phyloP scores from a whole-genome alignment of 2,113 vertebrate genomes.

The Fregetta grallaria region DNA sequence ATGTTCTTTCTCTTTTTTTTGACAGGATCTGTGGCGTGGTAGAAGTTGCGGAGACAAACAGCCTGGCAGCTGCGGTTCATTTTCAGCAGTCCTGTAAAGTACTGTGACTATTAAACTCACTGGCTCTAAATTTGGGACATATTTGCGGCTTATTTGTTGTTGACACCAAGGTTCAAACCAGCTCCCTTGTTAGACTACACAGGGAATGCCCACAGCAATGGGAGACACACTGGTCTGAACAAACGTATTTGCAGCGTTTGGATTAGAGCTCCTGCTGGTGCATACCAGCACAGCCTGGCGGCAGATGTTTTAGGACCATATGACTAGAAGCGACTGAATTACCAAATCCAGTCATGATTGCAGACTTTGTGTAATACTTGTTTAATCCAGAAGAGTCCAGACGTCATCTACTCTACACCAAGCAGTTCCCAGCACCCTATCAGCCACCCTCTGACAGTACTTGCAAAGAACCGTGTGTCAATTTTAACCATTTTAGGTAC shows the following conservation, averaged over 20 bases:
- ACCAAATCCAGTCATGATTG: not conserved
- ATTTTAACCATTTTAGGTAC: not conserved
- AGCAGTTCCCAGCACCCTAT: not conserved
- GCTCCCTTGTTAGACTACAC: not conserved
- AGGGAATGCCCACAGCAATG: not conserved
- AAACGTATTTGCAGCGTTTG: fast-evolving
- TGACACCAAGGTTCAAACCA: not conserved
- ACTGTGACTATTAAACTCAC: not conserved
- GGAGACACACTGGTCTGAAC: not conserved
- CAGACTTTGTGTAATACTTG: not conserved
- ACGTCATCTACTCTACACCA: not conserved
- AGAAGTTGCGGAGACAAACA: not conserved
- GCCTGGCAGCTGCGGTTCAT: not conserved
- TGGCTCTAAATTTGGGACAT: not conserved
- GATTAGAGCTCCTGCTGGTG: not conserved
- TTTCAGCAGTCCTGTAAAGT: not conserved
- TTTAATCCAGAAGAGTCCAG: not conserved
- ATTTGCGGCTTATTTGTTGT: not conserved
- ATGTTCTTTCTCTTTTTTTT: not conserved
- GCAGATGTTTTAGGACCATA: not conserved
- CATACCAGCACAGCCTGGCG: fast-evolving
- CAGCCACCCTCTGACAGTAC: not conserved
- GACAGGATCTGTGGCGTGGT: not conserved
- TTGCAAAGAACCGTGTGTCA: not conserved
- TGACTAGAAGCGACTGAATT: not conserved